Evolutionary conservation across 1,140 invertebrate species (phyloP).

Genomic region (Telenomus remus): DNA sequence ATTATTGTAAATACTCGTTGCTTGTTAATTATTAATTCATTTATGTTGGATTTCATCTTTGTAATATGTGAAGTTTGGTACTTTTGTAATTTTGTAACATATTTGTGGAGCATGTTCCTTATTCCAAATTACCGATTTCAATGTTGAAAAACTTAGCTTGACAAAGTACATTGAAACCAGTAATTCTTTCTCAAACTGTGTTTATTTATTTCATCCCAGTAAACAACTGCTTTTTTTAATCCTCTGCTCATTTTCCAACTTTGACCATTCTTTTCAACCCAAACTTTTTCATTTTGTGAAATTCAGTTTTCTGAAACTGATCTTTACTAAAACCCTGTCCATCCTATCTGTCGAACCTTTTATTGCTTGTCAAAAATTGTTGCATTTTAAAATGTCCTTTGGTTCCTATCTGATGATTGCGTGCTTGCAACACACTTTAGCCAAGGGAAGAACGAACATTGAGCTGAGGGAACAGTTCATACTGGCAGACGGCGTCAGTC

Average conservation of each 20-base stretch:
- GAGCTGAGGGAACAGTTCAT: constrained; percentile 99
- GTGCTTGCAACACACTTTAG: constrained; percentile 81
- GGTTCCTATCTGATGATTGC: constrained; percentile 69
- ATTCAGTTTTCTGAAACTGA: no score
- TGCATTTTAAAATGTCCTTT: constrained; percentile 41
- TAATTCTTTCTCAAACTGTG: no score
- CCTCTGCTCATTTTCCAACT: no score
- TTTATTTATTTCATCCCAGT: no score
- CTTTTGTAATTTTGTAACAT: constrained; percentile 4
- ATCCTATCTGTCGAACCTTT: background rate
- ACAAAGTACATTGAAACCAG: no score
- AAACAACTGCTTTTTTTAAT: no score
- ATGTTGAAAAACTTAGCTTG: background rate
- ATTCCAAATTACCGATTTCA: constrained; percentile 7
- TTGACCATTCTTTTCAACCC: no score
- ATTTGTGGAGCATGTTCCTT: constrained; percentile 19
- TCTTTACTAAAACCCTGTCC: background rate
- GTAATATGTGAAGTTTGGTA: constrained; percentile 7
- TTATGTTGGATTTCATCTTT: constrained; percentile 3
- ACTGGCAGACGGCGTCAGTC: constrained; percentile 96
- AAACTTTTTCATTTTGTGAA: no score
- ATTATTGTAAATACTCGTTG: no score
- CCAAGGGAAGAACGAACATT: constrained; percentile 99
- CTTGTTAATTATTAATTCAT: constrained; percentile 3
- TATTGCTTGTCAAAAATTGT: background rate